Evolutionary conservation across 2,797 vertebrate genomes (phyloP).

Genomic region (Pogoniulus pusillus): DNA sequence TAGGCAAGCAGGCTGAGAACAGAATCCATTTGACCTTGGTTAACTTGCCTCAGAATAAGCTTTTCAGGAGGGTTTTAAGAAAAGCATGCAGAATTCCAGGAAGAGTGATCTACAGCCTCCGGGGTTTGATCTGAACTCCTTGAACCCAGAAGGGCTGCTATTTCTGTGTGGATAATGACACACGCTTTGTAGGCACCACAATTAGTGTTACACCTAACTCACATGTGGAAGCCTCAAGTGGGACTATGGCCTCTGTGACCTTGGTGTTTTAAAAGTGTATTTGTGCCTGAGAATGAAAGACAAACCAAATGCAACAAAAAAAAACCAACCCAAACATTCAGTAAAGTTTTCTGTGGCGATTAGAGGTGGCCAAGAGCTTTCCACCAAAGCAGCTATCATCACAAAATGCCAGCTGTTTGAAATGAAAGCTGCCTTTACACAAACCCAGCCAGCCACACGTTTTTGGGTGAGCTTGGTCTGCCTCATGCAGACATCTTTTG

Average conservation of each 20-base stretch:
- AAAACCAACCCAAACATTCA: background rate
- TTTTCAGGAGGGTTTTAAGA: background rate
- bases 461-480: background rate
- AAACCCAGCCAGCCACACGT: background rate
- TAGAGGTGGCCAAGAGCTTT: background rate
- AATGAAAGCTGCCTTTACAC: background rate
- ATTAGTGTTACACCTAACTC: background rate
- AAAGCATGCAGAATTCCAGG: background rate
- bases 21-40: background rate
- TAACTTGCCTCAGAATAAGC: background rate
- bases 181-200: background rate
- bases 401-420: background rate
- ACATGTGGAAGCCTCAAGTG: background rate
- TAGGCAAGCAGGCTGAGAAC: background rate
- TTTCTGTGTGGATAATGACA: conserved; percentile 10
- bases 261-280: background rate
- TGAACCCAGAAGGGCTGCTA: background rate
- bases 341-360: background rate
- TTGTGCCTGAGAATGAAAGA: background rate
- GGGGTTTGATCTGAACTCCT: background rate
- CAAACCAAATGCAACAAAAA: background rate
- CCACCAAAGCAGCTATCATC: fast-evolving
- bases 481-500: background rate
- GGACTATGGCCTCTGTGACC: background rate
- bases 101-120: background rate